Base-by-base conservation (phyloP, 2,113 vertebrate species). In the Poeciliopsis turrubarensis region DNA sequence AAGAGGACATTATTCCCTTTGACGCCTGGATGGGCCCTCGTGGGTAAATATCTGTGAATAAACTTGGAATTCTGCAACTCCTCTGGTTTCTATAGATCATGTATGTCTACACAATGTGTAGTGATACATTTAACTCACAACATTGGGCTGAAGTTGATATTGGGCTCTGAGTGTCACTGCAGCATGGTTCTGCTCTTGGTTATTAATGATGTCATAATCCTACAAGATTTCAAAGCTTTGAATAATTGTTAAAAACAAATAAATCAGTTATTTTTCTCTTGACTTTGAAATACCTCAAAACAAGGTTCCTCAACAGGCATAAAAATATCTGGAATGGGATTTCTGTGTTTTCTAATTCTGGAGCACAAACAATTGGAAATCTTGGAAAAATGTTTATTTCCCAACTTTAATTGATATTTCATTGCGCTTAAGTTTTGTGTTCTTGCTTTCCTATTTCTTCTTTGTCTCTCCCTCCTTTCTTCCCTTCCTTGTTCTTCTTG, bases 1-100 rank as follows among this genome's bases (percentile, higher is more conserved):
- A 57, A 27, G 41, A 68, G 17, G 67, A 25, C 4, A 4, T 39
- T 39, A 27, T 27, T 70, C 31, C 19, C 32, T 57, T 60, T 19
- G 10, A 61, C 27, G 26, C 25, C 74, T 68, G 64, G 29, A 34
- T 51, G 54, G 60, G n/a, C 27, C 25, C 34, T 67, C n/a, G 12
- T 54, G 60, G 54, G 73, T 47, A 51, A 51, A 13, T 17, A 60
- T 84, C 77, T 27, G 14, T 78, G 44, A 81, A 86, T 90, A 78
- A 70, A 90, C 80, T 70, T 71, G 44, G 37, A 51, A 79, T 86
- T 76, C 73, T 82, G 83, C 44, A 27, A 82, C 83, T 67, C 26
- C 66, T 54, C 72, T 78, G 72, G 93, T 95, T 95, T 89, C 91
- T 79, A 57, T 57, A n/a, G 25, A 57, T 57, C 8, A n/a, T 57